A percentile compares a stretch with the other conserved stretches of the same genome.
phyloP scores from a whole-genome alignment of 1,140 invertebrate species.

The Macrostomum lignano region DNA sequence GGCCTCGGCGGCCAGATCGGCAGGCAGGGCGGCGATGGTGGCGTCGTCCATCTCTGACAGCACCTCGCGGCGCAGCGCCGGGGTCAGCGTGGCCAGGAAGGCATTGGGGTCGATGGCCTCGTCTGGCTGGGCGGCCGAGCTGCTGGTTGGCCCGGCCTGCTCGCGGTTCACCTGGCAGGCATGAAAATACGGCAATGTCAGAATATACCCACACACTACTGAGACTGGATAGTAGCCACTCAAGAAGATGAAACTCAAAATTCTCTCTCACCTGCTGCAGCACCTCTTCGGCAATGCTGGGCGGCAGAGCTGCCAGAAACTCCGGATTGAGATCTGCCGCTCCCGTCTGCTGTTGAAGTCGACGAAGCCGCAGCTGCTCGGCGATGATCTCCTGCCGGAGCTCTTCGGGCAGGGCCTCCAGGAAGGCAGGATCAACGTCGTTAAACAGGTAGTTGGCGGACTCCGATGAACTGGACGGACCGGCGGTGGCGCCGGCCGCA shows the following conservation, averaged over 20 bases:
- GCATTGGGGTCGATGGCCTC: slow-evolving; percentile 54
- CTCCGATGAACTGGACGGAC: too few relatives aligned
- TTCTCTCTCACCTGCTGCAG: slow-evolving; percentile 20
- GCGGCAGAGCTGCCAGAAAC: slow-evolving; percentile 59
- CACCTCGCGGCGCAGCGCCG: slow-evolving; percentile 52
- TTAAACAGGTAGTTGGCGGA: too few relatives aligned
- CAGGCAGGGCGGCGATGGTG: slow-evolving; percentile 52
- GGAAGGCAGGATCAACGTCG: slow-evolving; percentile 69
- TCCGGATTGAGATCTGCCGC: slow-evolving; percentile 38
- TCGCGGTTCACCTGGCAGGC: too few relatives aligned
- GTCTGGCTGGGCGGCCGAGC: slow-evolving; percentile 39
- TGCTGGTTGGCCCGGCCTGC: too few relatives aligned
- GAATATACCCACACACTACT: too few relatives aligned
- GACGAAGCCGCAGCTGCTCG: slow-evolving; percentile 42
- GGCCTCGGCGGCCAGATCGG: slow-evolving; percentile 56
- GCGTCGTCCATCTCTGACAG: slow-evolving; percentile 69
- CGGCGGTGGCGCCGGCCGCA: too few relatives aligned
- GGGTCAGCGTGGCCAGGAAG: slow-evolving; percentile 56
- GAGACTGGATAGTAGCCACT: too few relatives aligned
- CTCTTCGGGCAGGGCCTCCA: slow-evolving; percentile 61
- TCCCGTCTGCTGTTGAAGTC: slow-evolving; percentile 25
- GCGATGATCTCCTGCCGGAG: slow-evolving; percentile 65
- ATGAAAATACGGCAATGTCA: too few relatives aligned
- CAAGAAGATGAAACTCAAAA: too few relatives aligned
- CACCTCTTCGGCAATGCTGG: slow-evolving; percentile 57